phyloP scores from a whole-genome alignment of 2,888 invertebrate species.

The Meiosimyza decipiens region DNA sequence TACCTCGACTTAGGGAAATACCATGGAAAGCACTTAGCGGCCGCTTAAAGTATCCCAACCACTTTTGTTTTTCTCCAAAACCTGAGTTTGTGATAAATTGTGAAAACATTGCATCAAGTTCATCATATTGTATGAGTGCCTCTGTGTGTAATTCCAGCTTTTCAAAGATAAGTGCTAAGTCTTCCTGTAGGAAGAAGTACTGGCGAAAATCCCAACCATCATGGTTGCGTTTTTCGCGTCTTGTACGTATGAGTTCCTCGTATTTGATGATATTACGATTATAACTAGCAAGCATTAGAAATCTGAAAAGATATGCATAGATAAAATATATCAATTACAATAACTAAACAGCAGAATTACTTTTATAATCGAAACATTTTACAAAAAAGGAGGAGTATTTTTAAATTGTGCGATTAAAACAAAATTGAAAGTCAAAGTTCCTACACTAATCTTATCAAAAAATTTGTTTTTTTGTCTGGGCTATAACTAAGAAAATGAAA shows the following conservation, averaged over 20 bases:
- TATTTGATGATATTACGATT: conserved; percentile 86
- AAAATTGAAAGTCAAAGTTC: too few species aligned
- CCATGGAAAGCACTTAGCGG: conserved; percentile 88
- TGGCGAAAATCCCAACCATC: conserved; percentile 93
- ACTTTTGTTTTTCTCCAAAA: conserved; percentile 85
- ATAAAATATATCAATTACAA: neutral
- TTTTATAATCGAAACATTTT: neutral
- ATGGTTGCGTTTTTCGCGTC: conserved; percentile 90
- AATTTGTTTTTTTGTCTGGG: too few species aligned
- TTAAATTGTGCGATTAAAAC: too few species aligned
- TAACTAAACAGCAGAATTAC: neutral
- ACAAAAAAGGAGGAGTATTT: neutral
- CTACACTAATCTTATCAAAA: too few species aligned
- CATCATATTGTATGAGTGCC: conserved; percentile 96
- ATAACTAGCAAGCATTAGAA: conserved; percentile 83
- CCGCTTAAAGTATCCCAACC: conserved; percentile 84
- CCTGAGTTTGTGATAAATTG: conserved; percentile 96
- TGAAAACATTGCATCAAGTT: conserved; percentile 95
- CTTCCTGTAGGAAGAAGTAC: conserved; percentile 95
- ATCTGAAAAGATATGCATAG: conserved; percentile 51
- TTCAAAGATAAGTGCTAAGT: conserved; percentile 93
- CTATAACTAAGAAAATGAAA: too few species aligned
- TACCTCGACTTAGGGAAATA: conserved; percentile 73
- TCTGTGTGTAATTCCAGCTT: conserved; percentile 94
- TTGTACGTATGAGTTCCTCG: conserved; percentile 89